Percentiles rank a stretch among this genome's conserved stretches.
phyloP scores from a whole-genome alignment of 2,888 invertebrate genomes.

The Pycnomerus fuliginosus region DNA sequence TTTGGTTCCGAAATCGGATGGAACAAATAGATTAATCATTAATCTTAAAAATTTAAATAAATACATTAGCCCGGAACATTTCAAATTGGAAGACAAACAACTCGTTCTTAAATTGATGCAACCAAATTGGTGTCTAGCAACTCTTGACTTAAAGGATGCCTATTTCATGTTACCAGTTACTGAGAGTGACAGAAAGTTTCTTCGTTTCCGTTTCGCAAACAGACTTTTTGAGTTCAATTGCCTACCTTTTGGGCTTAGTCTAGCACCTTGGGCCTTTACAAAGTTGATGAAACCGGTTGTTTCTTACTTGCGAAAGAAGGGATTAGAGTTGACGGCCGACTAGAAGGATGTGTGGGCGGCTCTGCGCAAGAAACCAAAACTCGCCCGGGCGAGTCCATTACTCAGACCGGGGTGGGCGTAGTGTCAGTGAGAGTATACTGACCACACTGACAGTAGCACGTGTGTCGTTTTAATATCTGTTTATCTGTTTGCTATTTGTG shows the following conservation, averaged over 20 bases:
- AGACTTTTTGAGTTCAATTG: not conserved
- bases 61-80: not conserved
- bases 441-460: too few relatives aligned
- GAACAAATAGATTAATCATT: not conserved
- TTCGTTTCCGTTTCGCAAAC: not conserved
- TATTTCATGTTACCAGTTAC: not conserved
- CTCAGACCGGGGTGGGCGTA: too few relatives aligned
- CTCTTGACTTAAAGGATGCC: not conserved
- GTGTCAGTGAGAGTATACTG: too few relatives aligned
- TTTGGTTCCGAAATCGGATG: not conserved
- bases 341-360: too few relatives aligned
- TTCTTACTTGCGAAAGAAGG: not conserved
- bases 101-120: not conserved
- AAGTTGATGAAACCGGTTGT: slow-evolving; percentile 2
- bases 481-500: too few relatives aligned
- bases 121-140: not conserved
- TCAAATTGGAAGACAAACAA: not conserved
- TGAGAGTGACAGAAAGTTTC: not conserved
- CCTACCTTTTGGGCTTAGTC: not conserved
- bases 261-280: slow-evolving; percentile 14
- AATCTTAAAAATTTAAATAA: not conserved
- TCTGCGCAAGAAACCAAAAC: too few relatives aligned
- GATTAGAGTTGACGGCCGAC: too few relatives aligned
- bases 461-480: too few relatives aligned
- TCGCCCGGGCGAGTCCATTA: too few relatives aligned